phyloP scores from a whole-genome alignment of 2,113 vertebrate species.

The Cyprinus carpio region DNA sequence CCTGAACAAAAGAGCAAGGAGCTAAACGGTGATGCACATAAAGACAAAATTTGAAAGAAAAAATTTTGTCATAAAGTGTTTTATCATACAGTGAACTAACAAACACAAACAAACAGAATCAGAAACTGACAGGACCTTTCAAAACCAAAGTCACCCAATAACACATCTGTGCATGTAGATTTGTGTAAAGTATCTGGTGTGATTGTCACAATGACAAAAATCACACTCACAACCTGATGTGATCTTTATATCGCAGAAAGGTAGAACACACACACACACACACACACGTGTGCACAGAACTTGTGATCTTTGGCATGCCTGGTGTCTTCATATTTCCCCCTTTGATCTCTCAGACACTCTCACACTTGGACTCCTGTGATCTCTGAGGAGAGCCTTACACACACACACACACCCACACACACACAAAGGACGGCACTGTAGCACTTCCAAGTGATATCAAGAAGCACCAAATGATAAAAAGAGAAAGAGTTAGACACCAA shows the following conservation, averaged over 20 bases:
- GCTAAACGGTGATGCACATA: conserved; percentile 29
- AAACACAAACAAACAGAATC: conserved; percentile 34
- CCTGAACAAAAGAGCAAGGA: conserved; percentile 37
- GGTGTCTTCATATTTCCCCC: conserved; percentile 50
- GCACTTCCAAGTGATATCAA: conserved; percentile 38
- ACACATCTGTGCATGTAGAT: neutral
- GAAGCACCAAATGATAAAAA: conserved; percentile 46
- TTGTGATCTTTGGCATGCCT: conserved; percentile 52
- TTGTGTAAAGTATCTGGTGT: neutral
- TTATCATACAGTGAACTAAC: conserved; percentile 29
- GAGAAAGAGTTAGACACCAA: conserved; percentile 1
- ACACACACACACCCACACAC: conserved; percentile 26
- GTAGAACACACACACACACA: conserved; percentile 17
- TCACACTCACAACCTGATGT: neutral
- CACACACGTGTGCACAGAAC: conserved; percentile 33
- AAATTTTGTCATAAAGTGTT: too few species aligned
- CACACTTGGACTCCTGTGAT: conserved; percentile 54
- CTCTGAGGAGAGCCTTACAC: conserved; percentile 41
- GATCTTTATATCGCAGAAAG: conserved; percentile 25
- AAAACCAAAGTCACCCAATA: conserved; percentile 5
- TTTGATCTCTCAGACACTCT: conserved; percentile 54
- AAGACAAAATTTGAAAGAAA: conserved; percentile 1
- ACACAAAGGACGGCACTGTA: conserved; percentile 26
- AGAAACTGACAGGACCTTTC: conserved; percentile 26
- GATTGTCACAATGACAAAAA: conserved; percentile 11